Percentiles rank a stretch among this genome's conserved stretches.
Evolutionary conservation across 2,113 vertebrate genomes (phyloP).

Genomic region (Chauna torquata): DNA sequence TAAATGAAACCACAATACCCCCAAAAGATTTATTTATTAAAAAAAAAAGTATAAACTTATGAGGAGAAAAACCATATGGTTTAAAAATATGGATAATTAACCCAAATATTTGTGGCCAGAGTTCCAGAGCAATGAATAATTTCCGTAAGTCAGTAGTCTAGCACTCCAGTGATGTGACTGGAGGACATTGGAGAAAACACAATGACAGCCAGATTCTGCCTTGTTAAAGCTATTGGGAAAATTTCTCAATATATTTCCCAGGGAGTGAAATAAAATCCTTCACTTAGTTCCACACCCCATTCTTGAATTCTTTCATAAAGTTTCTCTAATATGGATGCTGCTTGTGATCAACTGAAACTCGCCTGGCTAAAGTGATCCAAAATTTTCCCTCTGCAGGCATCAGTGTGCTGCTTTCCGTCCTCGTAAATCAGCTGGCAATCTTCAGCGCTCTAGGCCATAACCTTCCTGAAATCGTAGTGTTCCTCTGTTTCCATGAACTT

Average conservation of each 20-base stretch:
- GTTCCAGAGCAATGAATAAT: background rate
- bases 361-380: background rate
- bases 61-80: background rate
- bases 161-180: background rate
- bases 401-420: background rate
- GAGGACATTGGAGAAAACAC: background rate
- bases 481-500: background rate
- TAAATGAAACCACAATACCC: background rate
- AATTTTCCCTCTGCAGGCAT: background rate
- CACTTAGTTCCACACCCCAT: background rate
- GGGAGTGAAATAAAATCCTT: background rate
- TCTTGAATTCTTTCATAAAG: background rate
- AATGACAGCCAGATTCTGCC: background rate
- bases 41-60: background rate
- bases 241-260: background rate
- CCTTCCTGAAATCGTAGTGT: background rate
- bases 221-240: background rate
- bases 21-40: background rate
- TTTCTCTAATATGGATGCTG: background rate
- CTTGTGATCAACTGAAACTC: background rate
- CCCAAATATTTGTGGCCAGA: background rate
- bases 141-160: slow-evolving; percentile 1
- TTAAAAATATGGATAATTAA: background rate
- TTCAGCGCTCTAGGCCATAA: background rate
- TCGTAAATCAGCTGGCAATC: background rate